Base-by-base conservation (phyloP, 2,797 vertebrate genomes). In the Ficedula albicollis region DNA sequence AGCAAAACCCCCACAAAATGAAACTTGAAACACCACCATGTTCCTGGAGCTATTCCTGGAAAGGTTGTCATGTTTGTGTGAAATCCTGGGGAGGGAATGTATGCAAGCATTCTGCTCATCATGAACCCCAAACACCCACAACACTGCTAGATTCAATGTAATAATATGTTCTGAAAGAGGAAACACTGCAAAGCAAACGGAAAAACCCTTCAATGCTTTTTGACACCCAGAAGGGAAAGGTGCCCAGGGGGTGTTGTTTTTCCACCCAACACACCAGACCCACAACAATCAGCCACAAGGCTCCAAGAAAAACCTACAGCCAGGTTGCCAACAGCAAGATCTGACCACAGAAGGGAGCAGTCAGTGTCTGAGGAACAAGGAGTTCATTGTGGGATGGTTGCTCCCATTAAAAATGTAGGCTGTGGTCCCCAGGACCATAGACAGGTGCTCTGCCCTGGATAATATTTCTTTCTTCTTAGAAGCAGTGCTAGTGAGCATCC, bases 81-180 rank as follows among this genome's bases (percentile, higher is more conserved):
- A 97, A 94, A 93, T 88, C 56, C 73, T 27, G 26, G 44, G 63
- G 68, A 89, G 56, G 59, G 64, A 93, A 67, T 81, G 54, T 88
- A n/a, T 90, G 64, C 92, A 94, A 95, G 92, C 79, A 89, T 92
- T 90, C 90, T 93, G 87, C 81, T 96, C 92, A 91, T 63, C 74
- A 67, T 36, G 74, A 87, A 79, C 77, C 74, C 60, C 52, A 60
- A 81, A 94, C 95, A 90, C 94, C 90, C 94, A 87, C 93, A 74
- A 36, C 36, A 8, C 46, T 77, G 72, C 60, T 59, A 77, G 69
- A 89, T 95, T 84, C 79, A 82, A 43, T 43, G 60, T 63, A 96
- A 67, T 89, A 91, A 86, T 36, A 29, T 54, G 39, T 83, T 96
- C 89, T 38, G 34, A 93, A 87, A 86, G 59, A 38, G 90, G 62